Percentiles rank a stretch among this genome's conserved stretches.
Evolutionary conservation across 1,140 invertebrate species (phyloP).

Genomic region (Drosophila obscura): DNA sequence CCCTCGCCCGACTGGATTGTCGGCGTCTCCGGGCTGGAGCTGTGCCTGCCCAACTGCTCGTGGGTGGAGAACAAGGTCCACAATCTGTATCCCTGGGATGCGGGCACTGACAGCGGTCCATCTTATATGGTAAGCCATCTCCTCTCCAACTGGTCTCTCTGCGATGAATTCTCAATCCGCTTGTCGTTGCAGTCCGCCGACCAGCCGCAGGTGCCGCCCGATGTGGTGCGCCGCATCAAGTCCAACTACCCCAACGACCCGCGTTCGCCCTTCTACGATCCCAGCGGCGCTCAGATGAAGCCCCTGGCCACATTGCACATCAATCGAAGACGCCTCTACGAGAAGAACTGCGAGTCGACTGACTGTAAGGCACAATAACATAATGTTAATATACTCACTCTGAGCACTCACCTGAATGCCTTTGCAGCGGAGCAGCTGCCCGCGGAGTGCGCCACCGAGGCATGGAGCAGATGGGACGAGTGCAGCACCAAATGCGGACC

Average conservation of each 20-base stretch:
- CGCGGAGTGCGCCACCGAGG: conserved; percentile 87
- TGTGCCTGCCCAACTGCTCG: conserved; percentile 95
- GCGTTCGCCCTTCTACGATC: conserved; percentile 96
- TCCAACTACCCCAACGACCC: conserved; percentile 92
- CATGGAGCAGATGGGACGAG: conserved; percentile 91
- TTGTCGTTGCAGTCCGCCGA: conserved; percentile 89
- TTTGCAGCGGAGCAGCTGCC: conserved; percentile 72
- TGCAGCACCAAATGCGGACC: conserved; percentile 92
- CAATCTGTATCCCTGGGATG: conserved; percentile 98
- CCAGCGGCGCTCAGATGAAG: conserved; percentile 91
- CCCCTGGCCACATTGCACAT: conserved; percentile 94
- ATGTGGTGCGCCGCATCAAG: conserved; percentile 94
- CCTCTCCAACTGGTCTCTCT: not conserved
- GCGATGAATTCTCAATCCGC: too few species aligned
- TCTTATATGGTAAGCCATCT: conserved; percentile 91
- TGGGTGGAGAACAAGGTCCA: conserved; percentile 95
- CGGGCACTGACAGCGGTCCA: conserved; percentile 97
- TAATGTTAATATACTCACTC: not conserved
- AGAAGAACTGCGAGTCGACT: conserved; percentile 90
- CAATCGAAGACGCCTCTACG: conserved; percentile 92
- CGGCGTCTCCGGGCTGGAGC: conserved; percentile 95
- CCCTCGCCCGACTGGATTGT: conserved; percentile 99
- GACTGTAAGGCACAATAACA: conserved; percentile 44
- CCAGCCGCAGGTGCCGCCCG: conserved; percentile 90
- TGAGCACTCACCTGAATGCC: too few species aligned